A percentile compares a stretch with the other conserved stretches of the same genome.
Evolutionary conservation across 2,888 invertebrate species (phyloP).

Genomic region (Loripinus fragilis): DNA sequence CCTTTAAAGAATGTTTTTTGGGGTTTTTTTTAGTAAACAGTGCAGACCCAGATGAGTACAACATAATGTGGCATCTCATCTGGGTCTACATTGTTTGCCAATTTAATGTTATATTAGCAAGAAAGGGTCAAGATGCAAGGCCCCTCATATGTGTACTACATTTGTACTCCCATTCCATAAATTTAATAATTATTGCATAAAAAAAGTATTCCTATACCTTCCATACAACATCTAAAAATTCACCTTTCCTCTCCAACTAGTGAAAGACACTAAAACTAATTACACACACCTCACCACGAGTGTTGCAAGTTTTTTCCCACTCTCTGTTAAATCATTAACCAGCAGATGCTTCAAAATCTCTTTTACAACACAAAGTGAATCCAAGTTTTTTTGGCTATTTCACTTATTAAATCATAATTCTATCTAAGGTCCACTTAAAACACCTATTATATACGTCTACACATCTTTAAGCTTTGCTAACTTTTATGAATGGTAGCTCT

Average conservation of each 20-base stretch:
- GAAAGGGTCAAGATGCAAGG: too few species aligned
- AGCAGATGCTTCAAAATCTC: conserved; percentile 1
- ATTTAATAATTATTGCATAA: not conserved
- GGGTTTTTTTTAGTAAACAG: too few species aligned
- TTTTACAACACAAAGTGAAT: conserved; percentile 2
- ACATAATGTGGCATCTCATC: too few species aligned
- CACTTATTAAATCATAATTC: conserved; percentile 24
- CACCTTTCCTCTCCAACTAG: too few species aligned
- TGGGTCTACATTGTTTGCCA: too few species aligned
- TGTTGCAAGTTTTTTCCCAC: conserved; percentile 12
- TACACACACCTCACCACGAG: not conserved
- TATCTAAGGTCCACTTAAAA: conserved; percentile 7
- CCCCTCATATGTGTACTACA: too few species aligned
- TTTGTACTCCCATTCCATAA: too few species aligned
- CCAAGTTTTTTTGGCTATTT: conserved; percentile 3
- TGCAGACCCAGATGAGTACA: too few species aligned
- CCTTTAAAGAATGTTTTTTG: too few species aligned
- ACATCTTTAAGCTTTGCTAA: conserved; percentile 3
- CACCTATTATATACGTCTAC: conserved; percentile 18
- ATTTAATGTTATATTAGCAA: too few species aligned
- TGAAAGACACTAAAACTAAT: not conserved
- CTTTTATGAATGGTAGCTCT: conserved; percentile 54
- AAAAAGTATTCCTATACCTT: too few species aligned
- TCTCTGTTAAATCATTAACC: conserved; percentile 8
- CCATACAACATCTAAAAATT: not conserved